Base-by-base conservation (phyloP, 1,140 invertebrate genomes). In the Parasteatoda tepidariorum region DNA sequence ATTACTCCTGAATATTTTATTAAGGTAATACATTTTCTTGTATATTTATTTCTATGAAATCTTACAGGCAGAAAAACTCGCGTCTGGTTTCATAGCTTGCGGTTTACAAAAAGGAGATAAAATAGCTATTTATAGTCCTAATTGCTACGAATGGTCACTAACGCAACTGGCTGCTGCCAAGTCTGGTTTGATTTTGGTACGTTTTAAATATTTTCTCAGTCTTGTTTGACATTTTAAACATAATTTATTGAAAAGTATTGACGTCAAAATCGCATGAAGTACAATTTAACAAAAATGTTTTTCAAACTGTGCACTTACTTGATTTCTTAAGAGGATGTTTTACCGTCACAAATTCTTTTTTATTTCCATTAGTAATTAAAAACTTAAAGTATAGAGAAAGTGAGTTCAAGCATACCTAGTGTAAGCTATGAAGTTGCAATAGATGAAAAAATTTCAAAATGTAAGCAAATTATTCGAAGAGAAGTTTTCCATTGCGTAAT, bases 71-170 rank as follows among this genome's bases (percentile, higher is more conserved):
- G 94, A 98, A 86, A 91, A 92, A 34, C 87, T 98, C 1, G 97
- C 96, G 2, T 93, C 94, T 18, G 95, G 95, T 1, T 90, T 99
- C 0, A 88, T 93, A 55, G 91, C 92, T 30, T 87, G 97, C 13
- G 96, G 96, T 0, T 88, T 98, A 13, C 87, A 93, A 82, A 91
- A 90, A 67, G 96, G 96, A 0, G 97, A 99, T 54, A 88, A 94
- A 7, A 86, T 99, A 2, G 97, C 94, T 0, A 90, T 99, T 15
- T 98, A 95, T 94, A 93, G 93, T 0, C 96, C 96, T 0, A 99
- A 98, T 89, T 91, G 91, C 30, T 87, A 93, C 6, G 93, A 95
- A 86, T 99, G 97, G 96, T 90, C 94, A 4, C 86, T 97, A 0
- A 90, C 92, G 0, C 91, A 94, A 86, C 90, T 96, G 84, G 97